Evolutionary conservation across 2,113 vertebrate species (phyloP).

Genomic region (Hemiprocne comata): DNA sequence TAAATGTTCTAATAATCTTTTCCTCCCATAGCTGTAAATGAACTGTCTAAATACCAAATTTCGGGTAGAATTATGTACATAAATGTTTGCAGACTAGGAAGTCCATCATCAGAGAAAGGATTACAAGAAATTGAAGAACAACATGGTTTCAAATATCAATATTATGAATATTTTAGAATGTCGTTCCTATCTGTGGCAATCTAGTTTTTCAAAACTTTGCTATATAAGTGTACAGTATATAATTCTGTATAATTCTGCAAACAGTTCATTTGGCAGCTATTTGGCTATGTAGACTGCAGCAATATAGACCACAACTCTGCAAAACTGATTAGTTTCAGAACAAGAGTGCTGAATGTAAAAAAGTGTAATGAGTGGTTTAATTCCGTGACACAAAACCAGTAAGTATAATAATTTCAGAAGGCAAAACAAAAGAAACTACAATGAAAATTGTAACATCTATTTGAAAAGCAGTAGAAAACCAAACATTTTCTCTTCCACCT

Average conservation of each 20-base stretch:
- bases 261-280: not conserved
- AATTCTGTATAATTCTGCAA: not conserved
- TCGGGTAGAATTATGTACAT: not conserved
- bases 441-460: not conserved
- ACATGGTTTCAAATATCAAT: too few species aligned
- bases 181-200: too few species aligned
- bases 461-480: not conserved
- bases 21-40: not conserved
- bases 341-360: too few species aligned
- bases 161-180: too few species aligned
- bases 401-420: not conserved
- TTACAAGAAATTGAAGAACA: not conserved
- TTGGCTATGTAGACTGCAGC: rapidly evolving
- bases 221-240: too few species aligned
- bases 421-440: not conserved
- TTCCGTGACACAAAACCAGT: not conserved
- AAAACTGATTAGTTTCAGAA: too few species aligned
- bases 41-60: not conserved
- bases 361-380: not conserved
- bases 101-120: not conserved
- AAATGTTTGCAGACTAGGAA: not conserved
- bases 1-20: not conserved
- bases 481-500: not conserved
- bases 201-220: too few species aligned
- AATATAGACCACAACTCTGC: not conserved